These are phyloP conservation scores for Helobdella robusta DNA, from an alignment of 2,888 invertebrate species.

Conservation along the genomic window DNA sequence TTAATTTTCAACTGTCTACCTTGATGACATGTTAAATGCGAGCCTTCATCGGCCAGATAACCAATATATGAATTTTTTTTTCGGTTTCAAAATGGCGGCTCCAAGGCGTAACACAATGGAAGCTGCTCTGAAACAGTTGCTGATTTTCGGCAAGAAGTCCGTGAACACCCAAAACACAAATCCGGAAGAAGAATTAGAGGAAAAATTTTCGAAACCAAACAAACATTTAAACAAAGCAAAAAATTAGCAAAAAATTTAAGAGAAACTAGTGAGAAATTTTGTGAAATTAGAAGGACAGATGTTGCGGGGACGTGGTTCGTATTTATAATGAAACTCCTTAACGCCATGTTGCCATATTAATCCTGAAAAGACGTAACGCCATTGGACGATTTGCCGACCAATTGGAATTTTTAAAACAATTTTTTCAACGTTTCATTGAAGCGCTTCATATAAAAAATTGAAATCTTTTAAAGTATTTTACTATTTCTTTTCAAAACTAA, in stretches of 20 bases:
- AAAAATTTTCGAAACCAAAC: background rate
- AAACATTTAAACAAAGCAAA: background rate
- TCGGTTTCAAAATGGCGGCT: no score
- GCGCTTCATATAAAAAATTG: no score
- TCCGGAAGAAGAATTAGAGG: background rate
- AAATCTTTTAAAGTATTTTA: no score
- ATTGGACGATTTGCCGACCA: slow-evolving; percentile 25
- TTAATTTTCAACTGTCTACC: no score
- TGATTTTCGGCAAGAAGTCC: background rate
- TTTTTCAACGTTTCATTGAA: background rate
- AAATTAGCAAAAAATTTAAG: background rate
- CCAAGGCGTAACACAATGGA: no score
- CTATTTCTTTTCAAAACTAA: no score
- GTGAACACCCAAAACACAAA: background rate
- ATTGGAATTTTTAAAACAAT: no score
- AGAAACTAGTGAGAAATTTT: background rate
- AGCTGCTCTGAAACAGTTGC: no score
- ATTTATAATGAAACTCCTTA: slow-evolving; percentile 95
- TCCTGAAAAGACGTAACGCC: slow-evolving; percentile 30
- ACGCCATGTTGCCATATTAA: slow-evolving; percentile 51
- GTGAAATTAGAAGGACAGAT: slow-evolving; percentile 30
- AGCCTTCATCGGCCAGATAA: no score
- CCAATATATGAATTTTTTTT: no score
- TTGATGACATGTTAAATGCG: no score
- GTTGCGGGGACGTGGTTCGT: slow-evolving; percentile 59